Evolutionary conservation across 2,888 invertebrate genomes (phyloP).

Genomic region (Myopa testacea): DNA sequence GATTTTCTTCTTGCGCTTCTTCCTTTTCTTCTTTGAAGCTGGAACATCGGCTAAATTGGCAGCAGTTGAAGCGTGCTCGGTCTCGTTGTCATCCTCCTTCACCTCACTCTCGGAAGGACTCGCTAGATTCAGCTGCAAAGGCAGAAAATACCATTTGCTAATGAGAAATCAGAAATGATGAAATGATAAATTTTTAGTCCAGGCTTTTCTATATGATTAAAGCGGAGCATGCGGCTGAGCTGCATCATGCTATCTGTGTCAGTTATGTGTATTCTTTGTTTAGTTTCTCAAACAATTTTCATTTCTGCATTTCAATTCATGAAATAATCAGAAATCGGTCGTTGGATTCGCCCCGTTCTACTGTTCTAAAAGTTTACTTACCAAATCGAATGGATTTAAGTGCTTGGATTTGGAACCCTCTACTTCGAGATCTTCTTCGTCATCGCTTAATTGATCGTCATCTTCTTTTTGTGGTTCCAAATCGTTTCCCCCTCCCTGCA

Average conservation of each 20-base stretch:
- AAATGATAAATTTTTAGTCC: neutral
- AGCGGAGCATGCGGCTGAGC: constrained; percentile 24
- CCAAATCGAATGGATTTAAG: constrained; percentile 79
- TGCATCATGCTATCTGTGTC: constrained; percentile 32
- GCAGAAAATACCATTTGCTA: neutral
- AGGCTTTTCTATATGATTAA: neutral
- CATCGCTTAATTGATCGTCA: constrained; percentile 67
- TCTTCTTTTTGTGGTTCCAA: constrained; percentile 59
- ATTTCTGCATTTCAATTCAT: neutral
- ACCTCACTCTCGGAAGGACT: constrained; percentile 78
- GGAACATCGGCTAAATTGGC: constrained; percentile 67
- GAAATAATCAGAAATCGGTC: neutral
- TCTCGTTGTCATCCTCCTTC: constrained; percentile 77
- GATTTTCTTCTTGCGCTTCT: constrained; percentile 76
- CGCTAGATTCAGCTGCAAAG: constrained; percentile 74
- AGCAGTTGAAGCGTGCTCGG: constrained; percentile 72
- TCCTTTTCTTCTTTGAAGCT: constrained; percentile 72
- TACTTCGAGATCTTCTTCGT: constrained; percentile 70
- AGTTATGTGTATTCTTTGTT: constrained; percentile 38
- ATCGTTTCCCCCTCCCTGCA: constrained; percentile 72
- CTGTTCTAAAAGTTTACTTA: constrained; percentile 64
- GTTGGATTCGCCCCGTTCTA: constrained; percentile 11
- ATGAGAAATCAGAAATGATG: constrained; percentile 11
- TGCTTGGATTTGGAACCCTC: constrained; percentile 72
- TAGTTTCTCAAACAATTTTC: constrained; percentile 5